These are phyloP conservation scores for Argyra leucocephala DNA, from an alignment of 2,888 invertebrate genomes.

Conservation along the genomic window DNA sequence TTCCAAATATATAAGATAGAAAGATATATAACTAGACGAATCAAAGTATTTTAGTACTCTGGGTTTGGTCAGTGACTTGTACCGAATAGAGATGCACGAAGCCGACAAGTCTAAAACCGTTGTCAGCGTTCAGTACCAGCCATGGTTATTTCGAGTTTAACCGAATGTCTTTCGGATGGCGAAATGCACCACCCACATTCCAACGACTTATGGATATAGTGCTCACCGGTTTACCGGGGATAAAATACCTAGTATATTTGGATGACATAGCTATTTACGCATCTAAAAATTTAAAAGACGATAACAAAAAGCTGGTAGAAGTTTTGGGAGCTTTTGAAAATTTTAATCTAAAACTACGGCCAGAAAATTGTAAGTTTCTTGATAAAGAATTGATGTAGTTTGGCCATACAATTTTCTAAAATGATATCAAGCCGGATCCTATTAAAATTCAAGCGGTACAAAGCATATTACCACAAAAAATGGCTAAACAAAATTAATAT, in stretches of 20 bases:
- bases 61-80: too few species aligned
- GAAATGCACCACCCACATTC: constrained; percentile 10
- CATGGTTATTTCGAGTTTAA: constrained; percentile 12
- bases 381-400: constrained; percentile 10
- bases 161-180: constrained; percentile 12
- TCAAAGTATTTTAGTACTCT: too few species aligned
- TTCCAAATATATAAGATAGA: too few species aligned
- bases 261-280: too few species aligned
- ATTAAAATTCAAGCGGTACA: too few species aligned
- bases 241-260: too few species aligned
- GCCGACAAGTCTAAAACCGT: constrained; percentile 14
- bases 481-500: too few species aligned
- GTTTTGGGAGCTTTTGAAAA: not conserved
- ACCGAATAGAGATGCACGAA: too few species aligned
- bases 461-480: too few species aligned
- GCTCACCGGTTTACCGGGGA: too few species aligned
- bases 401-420: constrained; percentile 9
- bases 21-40: too few species aligned
- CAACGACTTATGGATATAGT: constrained; percentile 14
- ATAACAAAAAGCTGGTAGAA: constrained; percentile 10
- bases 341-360: not conserved
- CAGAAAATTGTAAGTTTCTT: constrained; percentile 11
- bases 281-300: not conserved
- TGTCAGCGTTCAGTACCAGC: constrained; percentile 13
- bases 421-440: not conserved